Evolutionary conservation across 64 coral and sea anemone species (phyloP), one percentile per base, ranked within the genome.

Genomic region (Dendronephthya gigantea): DNA sequence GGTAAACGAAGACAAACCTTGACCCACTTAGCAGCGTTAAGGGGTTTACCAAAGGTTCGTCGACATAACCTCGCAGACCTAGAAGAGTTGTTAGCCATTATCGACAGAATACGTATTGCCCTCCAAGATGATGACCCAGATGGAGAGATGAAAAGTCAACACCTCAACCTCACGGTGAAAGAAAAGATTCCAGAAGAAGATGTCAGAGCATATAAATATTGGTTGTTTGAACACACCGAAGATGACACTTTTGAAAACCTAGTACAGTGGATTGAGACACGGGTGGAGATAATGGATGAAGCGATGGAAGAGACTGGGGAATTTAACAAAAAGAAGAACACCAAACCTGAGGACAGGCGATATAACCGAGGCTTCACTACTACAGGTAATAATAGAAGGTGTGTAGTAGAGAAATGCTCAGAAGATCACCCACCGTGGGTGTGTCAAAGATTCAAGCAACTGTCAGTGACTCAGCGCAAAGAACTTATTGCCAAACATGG

Each of bases 151-250:
- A 35, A 39, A 85, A 86, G 83, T 15, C 83, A 92, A 12, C 87
- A 88, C n/a, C 83, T 88, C 14, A 88, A 59, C 36, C 83, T 92
- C 2, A 92, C 86, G 0, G 90, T 83, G 10, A 88, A n/a, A 92
- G 58, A 86, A 92, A 56, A 92, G 85, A 22, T 32, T 92, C 9
- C 83, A 68, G 17, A 83, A 88, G 45, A 86, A 79, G 17, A 8
- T 36, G 34, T 29, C 36, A 16, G 9, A 33, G 37, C 36, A 79
- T 39, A 79, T 36, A 19, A 35, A 79, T 34, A 35, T 29, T 29
- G 34, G n/a, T n/a, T 79, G 32, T 34, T 15, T 35, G 72, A 79
- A 6, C 25, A 79, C 7, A 15, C 2, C 16, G 72, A 79, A 35
- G 72, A 14, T 1, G 72, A 79, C 72, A 79, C 30, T 19, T 79